A percentile compares a stretch with the other conserved stretches of the same genome.
Conservation (phyloP, 2,113 vertebrate species). For the Amblyornis subalaris region DNA sequence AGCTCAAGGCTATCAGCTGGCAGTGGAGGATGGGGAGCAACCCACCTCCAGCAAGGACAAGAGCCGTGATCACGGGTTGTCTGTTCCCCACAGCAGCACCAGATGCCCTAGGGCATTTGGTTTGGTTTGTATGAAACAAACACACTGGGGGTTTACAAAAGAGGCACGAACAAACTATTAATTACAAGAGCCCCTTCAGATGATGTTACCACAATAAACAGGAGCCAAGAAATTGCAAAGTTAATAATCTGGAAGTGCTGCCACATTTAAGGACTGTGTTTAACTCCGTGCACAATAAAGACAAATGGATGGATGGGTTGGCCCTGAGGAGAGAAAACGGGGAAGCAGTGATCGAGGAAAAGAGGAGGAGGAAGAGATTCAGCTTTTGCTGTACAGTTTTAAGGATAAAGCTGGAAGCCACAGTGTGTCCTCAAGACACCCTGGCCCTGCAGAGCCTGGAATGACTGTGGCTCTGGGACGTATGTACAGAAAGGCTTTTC, state of each 20-base stretch:
- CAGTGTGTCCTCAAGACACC: not conserved
- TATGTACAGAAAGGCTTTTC: rapidly evolving
- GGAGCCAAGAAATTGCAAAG: slow-evolving; percentile 2
- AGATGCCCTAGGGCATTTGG: not conserved
- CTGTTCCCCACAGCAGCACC: not conserved
- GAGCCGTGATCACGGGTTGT: not conserved
- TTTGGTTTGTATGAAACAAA: not conserved
- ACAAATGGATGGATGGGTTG: not conserved
- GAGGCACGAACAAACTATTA: not conserved
- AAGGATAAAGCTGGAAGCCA: not conserved
- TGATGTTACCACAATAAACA: not conserved
- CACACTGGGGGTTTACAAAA: not conserved
- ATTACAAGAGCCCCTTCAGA: slow-evolving; percentile 11
- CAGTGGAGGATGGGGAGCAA: not conserved
- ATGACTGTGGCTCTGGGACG: not conserved
- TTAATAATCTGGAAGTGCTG: not conserved
- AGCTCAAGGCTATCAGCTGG: not conserved
- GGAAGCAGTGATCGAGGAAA: not conserved
- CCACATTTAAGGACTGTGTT: not conserved
- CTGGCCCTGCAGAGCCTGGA: not conserved
- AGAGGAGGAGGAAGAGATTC: not conserved
- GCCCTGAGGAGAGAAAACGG: not conserved
- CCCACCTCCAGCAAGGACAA: not conserved
- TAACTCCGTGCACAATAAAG: not conserved
- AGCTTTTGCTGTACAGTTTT: not conserved